phyloP scores from a whole-genome alignment of 2,888 invertebrate genomes.

The Watsonalla cultraria region DNA sequence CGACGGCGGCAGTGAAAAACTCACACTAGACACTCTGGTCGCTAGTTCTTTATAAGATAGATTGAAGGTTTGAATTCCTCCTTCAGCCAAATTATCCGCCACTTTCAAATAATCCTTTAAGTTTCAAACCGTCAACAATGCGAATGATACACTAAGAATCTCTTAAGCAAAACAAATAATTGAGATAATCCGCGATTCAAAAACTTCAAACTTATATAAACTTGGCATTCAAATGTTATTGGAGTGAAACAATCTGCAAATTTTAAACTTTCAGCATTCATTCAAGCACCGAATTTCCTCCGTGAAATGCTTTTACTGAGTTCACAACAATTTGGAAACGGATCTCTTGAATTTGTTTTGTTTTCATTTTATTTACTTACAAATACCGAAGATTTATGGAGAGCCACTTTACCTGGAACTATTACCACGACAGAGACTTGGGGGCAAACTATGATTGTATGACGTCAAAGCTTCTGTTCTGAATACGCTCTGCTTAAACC shows the following conservation, averaged over 20 bases:
- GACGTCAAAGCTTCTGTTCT: too few relatives aligned
- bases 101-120: not conserved
- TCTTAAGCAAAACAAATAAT: slow-evolving; percentile 14
- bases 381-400: not conserved
- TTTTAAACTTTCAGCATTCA: slow-evolving; percentile 8
- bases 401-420: too few relatives aligned
- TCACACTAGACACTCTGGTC: too few relatives aligned
- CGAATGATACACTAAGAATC: not conserved
- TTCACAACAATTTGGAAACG: slow-evolving; percentile 7
- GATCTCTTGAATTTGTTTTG: slow-evolving; percentile 2
- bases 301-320: slow-evolving; percentile 9
- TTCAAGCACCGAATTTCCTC: slow-evolving; percentile 10
- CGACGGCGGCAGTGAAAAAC: too few relatives aligned
- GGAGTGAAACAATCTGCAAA: slow-evolving; percentile 18
- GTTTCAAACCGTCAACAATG: not conserved
- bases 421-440: too few relatives aligned
- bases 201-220: slow-evolving; percentile 10
- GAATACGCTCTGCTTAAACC: too few relatives aligned
- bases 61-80: too few relatives aligned
- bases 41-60: too few relatives aligned
- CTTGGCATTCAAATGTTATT: slow-evolving; percentile 25
- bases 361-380: not conserved
- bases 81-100: not conserved
- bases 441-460: too few relatives aligned
- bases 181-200: slow-evolving; percentile 1